Evolutionary conservation across 2,113 vertebrate species (phyloP).

Genomic region (Platanista minor): DNA sequence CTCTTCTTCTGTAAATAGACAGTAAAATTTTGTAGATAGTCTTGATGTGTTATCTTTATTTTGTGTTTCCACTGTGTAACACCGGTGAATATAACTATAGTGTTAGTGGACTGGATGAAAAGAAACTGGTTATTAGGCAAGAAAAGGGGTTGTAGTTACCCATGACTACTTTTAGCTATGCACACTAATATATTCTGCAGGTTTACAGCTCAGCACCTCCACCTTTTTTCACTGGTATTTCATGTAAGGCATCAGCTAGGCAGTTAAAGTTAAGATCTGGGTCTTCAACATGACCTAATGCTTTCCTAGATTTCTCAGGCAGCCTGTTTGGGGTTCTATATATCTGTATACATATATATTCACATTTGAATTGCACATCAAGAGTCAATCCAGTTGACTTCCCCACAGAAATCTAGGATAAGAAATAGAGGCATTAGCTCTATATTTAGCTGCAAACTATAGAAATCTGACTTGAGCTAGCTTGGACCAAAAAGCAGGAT

Average conservation of each 20-base stretch:
- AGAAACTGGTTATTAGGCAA: conserved; percentile 66
- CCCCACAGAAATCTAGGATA: background rate
- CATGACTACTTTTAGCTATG: conserved; percentile 47
- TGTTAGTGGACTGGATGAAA: conserved; percentile 49
- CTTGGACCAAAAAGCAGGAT: background rate
- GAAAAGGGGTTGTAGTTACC: conserved; percentile 60
- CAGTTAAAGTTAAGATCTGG: background rate
- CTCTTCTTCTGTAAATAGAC: conserved; percentile 81
- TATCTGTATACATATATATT: background rate
- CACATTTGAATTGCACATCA: background rate
- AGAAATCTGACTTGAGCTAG: background rate
- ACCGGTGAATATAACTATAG: conserved; percentile 47
- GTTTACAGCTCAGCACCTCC: conserved; percentile 81
- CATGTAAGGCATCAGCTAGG: conserved; percentile 83
- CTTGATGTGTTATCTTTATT: conserved; percentile 71
- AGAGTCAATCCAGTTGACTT: background rate
- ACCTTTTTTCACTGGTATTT: conserved; percentile 85
- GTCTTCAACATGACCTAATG: background rate
- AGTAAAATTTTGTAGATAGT: conserved; percentile 79
- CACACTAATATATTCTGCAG: conserved; percentile 30
- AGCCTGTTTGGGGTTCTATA: background rate
- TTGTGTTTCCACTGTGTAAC: conserved; percentile 56
- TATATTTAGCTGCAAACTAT: background rate
- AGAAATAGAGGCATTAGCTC: background rate
- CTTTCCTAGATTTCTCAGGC: background rate